These are phyloP conservation scores for Therioaphis trifolii DNA, from an alignment of 2,888 invertebrate species.

Conservation along the genomic window DNA sequence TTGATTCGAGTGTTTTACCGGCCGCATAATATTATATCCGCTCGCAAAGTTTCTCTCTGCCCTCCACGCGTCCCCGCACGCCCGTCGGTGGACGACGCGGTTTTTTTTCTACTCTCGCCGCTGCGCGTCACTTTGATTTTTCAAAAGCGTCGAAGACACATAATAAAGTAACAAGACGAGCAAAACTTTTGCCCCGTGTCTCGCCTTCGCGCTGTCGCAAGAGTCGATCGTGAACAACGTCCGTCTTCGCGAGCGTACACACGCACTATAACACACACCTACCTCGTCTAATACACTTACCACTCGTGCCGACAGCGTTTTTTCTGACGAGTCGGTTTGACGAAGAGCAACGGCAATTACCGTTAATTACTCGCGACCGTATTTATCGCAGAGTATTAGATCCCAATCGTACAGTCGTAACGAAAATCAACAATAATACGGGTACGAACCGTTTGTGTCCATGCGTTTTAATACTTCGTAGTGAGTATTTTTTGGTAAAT, in stretches of 20 bases:
- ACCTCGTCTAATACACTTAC: no score
- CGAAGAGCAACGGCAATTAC: not conserved
- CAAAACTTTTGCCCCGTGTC: conserved; percentile 14
- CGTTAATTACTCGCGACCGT: not conserved
- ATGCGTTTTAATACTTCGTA: no score
- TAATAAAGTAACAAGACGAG: not conserved
- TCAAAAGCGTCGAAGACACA: not conserved
- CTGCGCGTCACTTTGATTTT: conserved; percentile 29
- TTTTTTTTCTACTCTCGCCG: not conserved
- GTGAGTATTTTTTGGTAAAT: no score
- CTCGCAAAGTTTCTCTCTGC: not conserved
- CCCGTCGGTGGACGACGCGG: not conserved
- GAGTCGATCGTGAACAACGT: not conserved
- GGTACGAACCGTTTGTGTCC: no score
- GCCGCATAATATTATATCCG: not conserved
- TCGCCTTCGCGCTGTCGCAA: not conserved
- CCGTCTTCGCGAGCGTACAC: no score
- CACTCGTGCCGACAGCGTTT: no score
- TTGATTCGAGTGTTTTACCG: conserved; percentile 57
- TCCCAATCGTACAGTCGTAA: no score
- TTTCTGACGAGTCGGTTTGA: not conserved
- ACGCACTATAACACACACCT: no score
- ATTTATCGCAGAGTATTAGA: no score
- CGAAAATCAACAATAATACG: no score
- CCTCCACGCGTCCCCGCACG: no score